phyloP scores from a whole-genome alignment of 2,888 invertebrate genomes.

The Microplitis manilae region DNA sequence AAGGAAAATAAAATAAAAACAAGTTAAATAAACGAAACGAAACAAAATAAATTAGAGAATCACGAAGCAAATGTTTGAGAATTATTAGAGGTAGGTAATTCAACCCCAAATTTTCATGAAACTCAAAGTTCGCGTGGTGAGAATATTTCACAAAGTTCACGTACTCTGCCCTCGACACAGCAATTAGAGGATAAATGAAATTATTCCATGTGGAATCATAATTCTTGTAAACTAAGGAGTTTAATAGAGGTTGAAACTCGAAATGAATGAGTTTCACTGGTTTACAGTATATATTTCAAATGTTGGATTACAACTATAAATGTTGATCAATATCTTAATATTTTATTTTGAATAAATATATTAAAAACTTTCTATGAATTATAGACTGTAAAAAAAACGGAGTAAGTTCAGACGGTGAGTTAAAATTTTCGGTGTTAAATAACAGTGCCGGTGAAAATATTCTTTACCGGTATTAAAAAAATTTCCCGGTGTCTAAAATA shows the following conservation, averaged over 20 bases:
- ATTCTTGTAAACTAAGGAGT: constrained; percentile 2
- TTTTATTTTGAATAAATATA: no score
- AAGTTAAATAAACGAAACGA: neutral
- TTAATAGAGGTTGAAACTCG: neutral
- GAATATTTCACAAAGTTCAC: constrained; percentile 40
- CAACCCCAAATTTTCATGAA: constrained; percentile 32
- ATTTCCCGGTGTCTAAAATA: no score
- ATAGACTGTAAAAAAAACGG: no score
- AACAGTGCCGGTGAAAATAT: no score
- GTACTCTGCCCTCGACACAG: constrained; percentile 26
- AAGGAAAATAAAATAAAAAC: neutral
- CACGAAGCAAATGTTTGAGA: constrained; percentile 29
- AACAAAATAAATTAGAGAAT: constrained; percentile 17
- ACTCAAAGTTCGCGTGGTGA: constrained; percentile 34
- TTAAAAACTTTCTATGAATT: no score
- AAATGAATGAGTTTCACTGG: neutral
- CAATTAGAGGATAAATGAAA: constrained; percentile 41
- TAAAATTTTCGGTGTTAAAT: no score
- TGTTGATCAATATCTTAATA: no score
- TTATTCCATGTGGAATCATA: constrained; percentile 42
- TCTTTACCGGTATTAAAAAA: no score
- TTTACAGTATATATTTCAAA: neutral
- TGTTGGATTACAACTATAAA: neutral
- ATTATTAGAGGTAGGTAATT: constrained; percentile 37
- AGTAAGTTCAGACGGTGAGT: no score